Base-by-base conservation (phyloP, 2,797 vertebrate genomes). In the Ceryle rudis region DNA sequence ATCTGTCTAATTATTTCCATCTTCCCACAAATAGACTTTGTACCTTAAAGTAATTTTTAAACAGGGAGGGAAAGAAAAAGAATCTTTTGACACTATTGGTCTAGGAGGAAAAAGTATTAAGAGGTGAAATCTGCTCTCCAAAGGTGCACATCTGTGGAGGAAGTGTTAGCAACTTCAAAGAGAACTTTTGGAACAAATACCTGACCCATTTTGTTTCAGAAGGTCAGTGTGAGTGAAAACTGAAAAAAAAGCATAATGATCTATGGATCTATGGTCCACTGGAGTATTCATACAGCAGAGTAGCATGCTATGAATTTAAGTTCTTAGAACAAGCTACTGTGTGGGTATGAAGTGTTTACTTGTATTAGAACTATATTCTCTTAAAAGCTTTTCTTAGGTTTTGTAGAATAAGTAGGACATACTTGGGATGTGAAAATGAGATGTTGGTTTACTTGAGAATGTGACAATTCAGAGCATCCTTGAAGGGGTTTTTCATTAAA, bases 361-460 rank as follows among this genome's bases (percentile, higher is more conserved):
- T 61, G 33, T 28, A 26, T n/a, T 49, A 47, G 33, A 83, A 35
- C 20, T 85, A 28, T 25, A 25, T 65, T 88, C 23, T 71, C 47
- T 41, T 55, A 20, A 69, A 78, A 74, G 17, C 7, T 69, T 85
- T 84, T 66, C 26, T 6, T 41, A 21, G 13, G 11, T 79, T 54
- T 88, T 69, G 15, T 62, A 29, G 28, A 66, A 9, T 44, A 72
- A 75, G 29, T 55, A 52, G 39, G 35, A 28, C 6, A 1, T 65
- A 29, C 21, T 65, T 61, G 8, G 29, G 8, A 41, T 81, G 33
- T 84, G 25, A 39, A 81, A 89, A 80, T 35, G 28, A 19, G 57
- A 47, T 73, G n/a, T 12, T 85, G 17, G 33, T 80, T 96, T 95
- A n/a, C 42, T 86, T 95, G 72, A 35, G 80, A 96, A 89, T 54